These are phyloP conservation scores for Iselma pallidipennis DNA, from an alignment of 2,888 invertebrate genomes.

Conservation along the genomic window DNA sequence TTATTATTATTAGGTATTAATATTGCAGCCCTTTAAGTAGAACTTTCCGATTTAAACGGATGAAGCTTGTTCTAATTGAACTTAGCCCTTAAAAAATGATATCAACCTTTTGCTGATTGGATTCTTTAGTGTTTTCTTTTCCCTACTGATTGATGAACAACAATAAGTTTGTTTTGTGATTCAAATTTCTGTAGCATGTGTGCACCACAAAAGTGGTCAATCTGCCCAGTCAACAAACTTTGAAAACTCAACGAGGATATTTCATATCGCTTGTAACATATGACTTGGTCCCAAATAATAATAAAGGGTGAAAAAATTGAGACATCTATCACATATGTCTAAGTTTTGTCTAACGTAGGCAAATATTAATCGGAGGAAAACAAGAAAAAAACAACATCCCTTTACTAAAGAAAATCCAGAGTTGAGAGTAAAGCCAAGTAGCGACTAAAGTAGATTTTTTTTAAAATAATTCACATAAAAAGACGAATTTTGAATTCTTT, in stretches of 20 bases:
- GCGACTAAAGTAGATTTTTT: too few relatives aligned
- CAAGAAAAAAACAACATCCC: not conserved
- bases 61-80: too few relatives aligned
- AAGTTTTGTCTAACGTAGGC: not conserved
- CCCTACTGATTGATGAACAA: not conserved
- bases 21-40: too few relatives aligned
- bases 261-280: not conserved
- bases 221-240: not conserved
- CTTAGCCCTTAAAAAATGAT: too few relatives aligned
- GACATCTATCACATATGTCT: not conserved
- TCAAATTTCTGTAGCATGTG: not conserved
- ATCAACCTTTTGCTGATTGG: too few relatives aligned
- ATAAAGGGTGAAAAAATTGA: not conserved
- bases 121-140: not conserved
- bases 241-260: not conserved
- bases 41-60: too few relatives aligned
- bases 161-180: not conserved
- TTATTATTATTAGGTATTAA: not conserved
- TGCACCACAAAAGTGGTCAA: not conserved
- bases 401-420: too few relatives aligned
- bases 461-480: too few relatives aligned
- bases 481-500: too few relatives aligned
- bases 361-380: not conserved
- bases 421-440: too few relatives aligned
- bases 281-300: constrained; percentile 1